Percentiles rank a stretch among this genome's conserved stretches.
phyloP scores from a whole-genome alignment of 2,797 vertebrate species.

The Staurois parvus region DNA sequence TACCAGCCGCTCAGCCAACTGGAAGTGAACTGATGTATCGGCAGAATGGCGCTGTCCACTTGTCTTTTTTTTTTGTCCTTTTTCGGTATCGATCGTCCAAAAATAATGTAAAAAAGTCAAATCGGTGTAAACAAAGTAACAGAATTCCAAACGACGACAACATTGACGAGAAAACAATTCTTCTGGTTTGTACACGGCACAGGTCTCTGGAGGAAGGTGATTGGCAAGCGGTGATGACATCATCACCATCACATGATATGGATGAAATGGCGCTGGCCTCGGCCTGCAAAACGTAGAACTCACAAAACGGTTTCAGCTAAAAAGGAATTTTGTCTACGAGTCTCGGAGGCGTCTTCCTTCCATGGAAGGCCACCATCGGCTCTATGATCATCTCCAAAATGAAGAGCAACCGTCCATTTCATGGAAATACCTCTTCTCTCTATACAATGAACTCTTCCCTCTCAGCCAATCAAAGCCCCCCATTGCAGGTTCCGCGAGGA shows the following conservation, averaged over 20 bases:
- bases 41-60: not conserved
- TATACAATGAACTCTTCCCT: constrained; percentile 1
- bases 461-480: not conserved
- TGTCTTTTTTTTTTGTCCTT: constrained; percentile 33
- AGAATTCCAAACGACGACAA: constrained; percentile 63
- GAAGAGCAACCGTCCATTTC: constrained; percentile 66
- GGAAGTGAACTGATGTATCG: not conserved
- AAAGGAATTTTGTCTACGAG: constrained; percentile 58
- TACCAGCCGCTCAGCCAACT: constrained; percentile 21
- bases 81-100: not conserved
- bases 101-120: constrained; percentile 55
- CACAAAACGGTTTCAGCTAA: constrained; percentile 66
- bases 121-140: constrained; percentile 75
- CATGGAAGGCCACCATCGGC: constrained; percentile 15
- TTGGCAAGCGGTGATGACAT: constrained; percentile 73
- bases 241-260: constrained; percentile 79
- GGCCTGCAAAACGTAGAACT: constrained; percentile 61
- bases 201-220: constrained; percentile 67
- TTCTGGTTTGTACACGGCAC: constrained; percentile 54
- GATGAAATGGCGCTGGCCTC: constrained; percentile 69
- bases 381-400: constrained; percentile 64
- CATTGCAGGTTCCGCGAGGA: constrained; percentile 1
- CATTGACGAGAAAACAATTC: constrained; percentile 65
- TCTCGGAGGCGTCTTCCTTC: constrained; percentile 62
- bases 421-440: constrained; percentile 61